A percentile compares a stretch with the other conserved stretches of the same genome.
Evolutionary conservation across 35 echinoderm and acorn worm genomes (phyloP).

Genomic region (Apostichopus californicus): DNA sequence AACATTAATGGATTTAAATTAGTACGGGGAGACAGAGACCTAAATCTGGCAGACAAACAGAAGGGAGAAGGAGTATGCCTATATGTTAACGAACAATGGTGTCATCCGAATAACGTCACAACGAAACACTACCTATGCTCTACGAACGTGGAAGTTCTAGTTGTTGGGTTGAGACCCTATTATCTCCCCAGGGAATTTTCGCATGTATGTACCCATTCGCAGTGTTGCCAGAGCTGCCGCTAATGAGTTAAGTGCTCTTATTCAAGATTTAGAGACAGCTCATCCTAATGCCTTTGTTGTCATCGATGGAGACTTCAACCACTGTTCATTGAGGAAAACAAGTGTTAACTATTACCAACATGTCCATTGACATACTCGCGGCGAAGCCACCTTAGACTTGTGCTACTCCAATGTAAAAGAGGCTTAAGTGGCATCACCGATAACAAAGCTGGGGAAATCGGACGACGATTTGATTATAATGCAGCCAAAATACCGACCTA

Average conservation of each 20-base stretch:
- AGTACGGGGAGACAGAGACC: conserved; percentile 26
- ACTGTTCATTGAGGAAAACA: conserved; percentile 54
- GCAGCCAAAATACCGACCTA: conserved; percentile 49
- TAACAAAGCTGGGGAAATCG: conserved; percentile 34
- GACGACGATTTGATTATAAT: conserved; percentile 54
- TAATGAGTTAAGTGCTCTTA: not conserved
- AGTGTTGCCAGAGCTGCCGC: conserved; percentile 22
- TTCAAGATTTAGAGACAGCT: not conserved
- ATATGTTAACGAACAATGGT: conserved; percentile 1
- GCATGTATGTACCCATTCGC: conserved; percentile 27
- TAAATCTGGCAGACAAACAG: conserved; percentile 21
- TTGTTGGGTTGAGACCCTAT: conserved; percentile 13
- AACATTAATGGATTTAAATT: conserved; percentile 39
- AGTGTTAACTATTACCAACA: conserved; percentile 45
- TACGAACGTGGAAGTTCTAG: not conserved
- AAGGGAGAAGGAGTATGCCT: conserved; percentile 8
- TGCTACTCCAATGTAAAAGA: conserved; percentile 1
- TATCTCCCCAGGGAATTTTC: conserved; percentile 24
- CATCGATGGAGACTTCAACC: conserved; percentile 56
- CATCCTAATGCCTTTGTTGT: conserved; percentile 46
- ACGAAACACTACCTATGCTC: not conserved
- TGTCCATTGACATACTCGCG: conserved; percentile 36
- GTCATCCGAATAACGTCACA: not conserved
- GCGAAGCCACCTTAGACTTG: not conserved
- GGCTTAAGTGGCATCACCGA: not conserved